Evolutionary conservation across 2,113 vertebrate species (phyloP).

Genomic region (Casuarius casuarius): DNA sequence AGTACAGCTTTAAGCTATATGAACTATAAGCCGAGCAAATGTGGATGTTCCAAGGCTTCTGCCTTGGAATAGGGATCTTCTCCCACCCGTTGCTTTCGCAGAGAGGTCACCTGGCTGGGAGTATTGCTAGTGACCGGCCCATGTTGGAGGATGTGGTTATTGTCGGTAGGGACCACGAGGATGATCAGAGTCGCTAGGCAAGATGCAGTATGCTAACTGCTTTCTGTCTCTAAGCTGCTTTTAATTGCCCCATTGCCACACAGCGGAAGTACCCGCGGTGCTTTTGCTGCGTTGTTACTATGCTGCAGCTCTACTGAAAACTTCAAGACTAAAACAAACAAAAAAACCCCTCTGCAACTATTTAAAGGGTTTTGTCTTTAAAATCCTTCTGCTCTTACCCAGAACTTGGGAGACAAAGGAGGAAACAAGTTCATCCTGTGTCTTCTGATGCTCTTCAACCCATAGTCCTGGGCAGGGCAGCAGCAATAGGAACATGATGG

Average conservation of each 20-base stretch:
- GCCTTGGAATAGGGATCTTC: not conserved
- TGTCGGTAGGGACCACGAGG: not conserved
- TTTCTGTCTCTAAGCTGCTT: not conserved
- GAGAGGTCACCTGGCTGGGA: not conserved
- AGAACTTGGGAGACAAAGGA: not conserved
- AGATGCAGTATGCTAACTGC: not conserved
- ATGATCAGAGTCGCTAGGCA: not conserved
- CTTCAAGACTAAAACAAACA: not conserved
- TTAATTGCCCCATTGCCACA: accelerated
- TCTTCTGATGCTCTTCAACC: not conserved
- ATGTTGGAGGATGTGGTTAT: not conserved
- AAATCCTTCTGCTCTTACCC: not conserved
- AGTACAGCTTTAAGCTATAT: not conserved
- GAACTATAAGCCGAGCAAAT: not conserved
- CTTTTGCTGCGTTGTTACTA: not conserved
- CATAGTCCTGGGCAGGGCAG: not conserved
- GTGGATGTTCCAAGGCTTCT: not conserved
- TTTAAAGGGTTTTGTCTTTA: not conserved
- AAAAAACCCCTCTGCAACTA: not conserved
- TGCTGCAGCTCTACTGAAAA: not conserved
- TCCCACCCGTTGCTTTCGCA: not conserved
- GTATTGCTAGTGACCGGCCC: not conserved
- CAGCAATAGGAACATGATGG: not conserved
- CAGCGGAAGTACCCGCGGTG: not conserved
- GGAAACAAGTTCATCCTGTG: not conserved